These are phyloP conservation scores for Xyrichtys novacula DNA, from an alignment of 2,797 vertebrate genomes.

Conservation along the genomic window DNA sequence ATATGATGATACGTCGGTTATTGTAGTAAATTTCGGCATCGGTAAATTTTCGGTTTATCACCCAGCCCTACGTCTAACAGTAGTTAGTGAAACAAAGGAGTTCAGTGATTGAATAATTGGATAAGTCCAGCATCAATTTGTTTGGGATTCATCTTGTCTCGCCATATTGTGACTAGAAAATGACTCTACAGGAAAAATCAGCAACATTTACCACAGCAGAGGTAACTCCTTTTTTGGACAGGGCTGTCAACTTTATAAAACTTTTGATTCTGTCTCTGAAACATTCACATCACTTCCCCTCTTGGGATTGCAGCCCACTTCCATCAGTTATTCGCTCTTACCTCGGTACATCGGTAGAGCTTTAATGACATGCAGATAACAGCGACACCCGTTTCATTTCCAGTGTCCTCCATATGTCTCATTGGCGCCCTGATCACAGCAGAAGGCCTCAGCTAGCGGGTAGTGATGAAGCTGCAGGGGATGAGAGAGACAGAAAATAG, in stretches of 20 bases:
- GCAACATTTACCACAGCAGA: too few species aligned
- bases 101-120: slow-evolving; percentile 10
- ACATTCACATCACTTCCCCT: too few species aligned
- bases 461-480: slow-evolving; percentile 59
- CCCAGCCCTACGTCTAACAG: too few species aligned
- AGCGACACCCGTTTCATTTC: slow-evolving; percentile 37
- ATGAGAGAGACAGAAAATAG: slow-evolving; percentile 41
- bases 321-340: neutral
- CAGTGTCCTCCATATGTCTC: slow-evolving; percentile 76
- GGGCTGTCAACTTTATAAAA: too few species aligned
- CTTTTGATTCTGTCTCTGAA: too few species aligned
- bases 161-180: slow-evolving; percentile 27
- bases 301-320: neutral
- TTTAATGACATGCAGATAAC: slow-evolving; percentile 9
- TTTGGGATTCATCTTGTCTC: neutral
- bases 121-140: slow-evolving; percentile 9
- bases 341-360: neutral
- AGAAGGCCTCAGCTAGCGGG: slow-evolving; percentile 75
- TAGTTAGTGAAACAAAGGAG: slow-evolving; percentile 14
- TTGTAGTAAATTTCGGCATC: too few species aligned
- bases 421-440: slow-evolving; percentile 71
- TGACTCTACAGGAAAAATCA: too few species aligned
- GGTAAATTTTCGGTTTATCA: too few species aligned
- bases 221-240: too few species aligned
- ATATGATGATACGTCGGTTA: too few species aligned